Percentiles rank a stretch among this genome's conserved stretches.
These are phyloP conservation scores for Corapipo altera DNA, from an alignment of 2,113 vertebrate genomes.

Conservation along the genomic window DNA sequence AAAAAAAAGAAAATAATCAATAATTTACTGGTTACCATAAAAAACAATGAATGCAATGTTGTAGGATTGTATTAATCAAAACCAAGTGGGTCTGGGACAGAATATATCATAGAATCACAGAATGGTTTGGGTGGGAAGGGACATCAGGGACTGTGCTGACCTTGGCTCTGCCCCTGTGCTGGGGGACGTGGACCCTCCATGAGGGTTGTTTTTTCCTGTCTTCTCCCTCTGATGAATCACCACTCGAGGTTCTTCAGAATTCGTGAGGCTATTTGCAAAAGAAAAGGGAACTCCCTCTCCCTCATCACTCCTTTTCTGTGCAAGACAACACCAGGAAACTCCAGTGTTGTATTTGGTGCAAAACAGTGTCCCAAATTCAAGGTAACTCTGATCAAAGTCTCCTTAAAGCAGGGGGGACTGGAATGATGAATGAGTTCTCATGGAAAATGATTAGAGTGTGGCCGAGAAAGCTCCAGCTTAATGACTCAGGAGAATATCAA, in stretches of 20 bases:
- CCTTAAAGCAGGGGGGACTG: not conserved
- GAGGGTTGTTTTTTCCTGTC: not conserved
- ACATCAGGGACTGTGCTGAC: not conserved
- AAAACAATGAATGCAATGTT: not conserved
- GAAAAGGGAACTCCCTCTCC: not conserved
- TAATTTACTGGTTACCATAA: not conserved
- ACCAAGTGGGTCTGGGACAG: not conserved
- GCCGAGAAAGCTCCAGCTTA: not conserved
- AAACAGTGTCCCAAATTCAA: not conserved
- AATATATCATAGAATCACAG: not conserved
- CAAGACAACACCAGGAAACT: not conserved
- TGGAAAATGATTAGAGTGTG: not conserved
- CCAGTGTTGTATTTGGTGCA: not conserved
- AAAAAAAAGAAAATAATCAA: not conserved
- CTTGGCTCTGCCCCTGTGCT: not conserved
- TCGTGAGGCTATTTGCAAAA: not conserved
- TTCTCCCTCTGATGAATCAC: not conserved
- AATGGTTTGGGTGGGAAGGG: not conserved
- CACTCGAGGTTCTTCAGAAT: not conserved
- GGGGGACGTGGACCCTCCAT: fast-evolving
- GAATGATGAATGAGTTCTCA: not conserved
- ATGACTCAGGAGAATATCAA: not conserved
- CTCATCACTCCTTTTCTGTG: not conserved
- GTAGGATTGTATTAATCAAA: not conserved
- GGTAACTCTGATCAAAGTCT: not conserved